A percentile compares a stretch with the other conserved stretches of the same genome.
These are phyloP conservation scores for Caradrina clavipalpis DNA, from an alignment of 2,888 invertebrate species.

Conservation along the genomic window DNA sequence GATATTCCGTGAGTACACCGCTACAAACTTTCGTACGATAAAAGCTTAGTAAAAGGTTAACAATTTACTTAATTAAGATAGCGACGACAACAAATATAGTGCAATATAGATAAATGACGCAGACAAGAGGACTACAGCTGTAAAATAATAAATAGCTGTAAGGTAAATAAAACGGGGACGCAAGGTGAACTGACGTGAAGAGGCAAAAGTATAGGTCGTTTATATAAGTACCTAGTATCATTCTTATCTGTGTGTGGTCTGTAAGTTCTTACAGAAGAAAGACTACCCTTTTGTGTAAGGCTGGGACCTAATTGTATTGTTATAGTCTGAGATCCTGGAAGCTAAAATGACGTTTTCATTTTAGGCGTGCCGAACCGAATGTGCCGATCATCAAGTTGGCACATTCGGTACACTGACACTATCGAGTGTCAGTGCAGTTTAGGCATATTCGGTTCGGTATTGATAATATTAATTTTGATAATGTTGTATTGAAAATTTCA, in stretches of 20 bases:
- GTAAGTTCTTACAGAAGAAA: neutral
- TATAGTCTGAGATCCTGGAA: too few relatives aligned
- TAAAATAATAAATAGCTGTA: constrained; percentile 37
- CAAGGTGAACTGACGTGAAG: constrained; percentile 34
- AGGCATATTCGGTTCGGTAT: too few relatives aligned
- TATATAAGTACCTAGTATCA: neutral
- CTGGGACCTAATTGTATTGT: neutral
- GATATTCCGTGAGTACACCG: too few relatives aligned
- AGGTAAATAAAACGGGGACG: constrained; percentile 13
- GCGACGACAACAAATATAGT: constrained; percentile 22
- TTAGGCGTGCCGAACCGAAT: too few relatives aligned
- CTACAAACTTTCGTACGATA: neutral
- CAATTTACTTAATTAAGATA: constrained; percentile 32
- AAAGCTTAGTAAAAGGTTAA: constrained; percentile 19
- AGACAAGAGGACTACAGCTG: constrained; percentile 40
- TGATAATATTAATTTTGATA: too few relatives aligned
- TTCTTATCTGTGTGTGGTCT: constrained; percentile 26
- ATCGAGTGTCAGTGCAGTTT: too few relatives aligned
- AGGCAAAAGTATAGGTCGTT: neutral
- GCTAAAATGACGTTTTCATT: too few relatives aligned
- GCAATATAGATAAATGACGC: constrained; percentile 44
- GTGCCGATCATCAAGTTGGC: too few relatives aligned
- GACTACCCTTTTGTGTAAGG: neutral
- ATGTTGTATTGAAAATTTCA: too few relatives aligned
- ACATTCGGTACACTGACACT: too few relatives aligned